A percentile compares a stretch with the other conserved stretches of the same genome.
Conservation (phyloP, 2,113 vertebrate species). For the Prinia subflava region DNA sequence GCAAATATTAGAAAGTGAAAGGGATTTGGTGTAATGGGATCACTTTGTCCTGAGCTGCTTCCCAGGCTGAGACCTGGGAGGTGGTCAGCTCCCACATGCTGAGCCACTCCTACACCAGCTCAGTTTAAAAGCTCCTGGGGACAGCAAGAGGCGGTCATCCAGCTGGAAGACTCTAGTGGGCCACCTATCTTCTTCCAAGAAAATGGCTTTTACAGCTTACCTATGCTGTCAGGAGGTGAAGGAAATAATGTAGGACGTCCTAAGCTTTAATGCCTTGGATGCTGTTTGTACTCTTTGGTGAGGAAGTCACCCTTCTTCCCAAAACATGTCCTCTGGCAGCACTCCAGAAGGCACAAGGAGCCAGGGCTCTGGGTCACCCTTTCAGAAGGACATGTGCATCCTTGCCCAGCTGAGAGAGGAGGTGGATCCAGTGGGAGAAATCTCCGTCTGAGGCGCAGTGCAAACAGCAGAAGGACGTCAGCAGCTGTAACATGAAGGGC, state of each 20-base stretch:
- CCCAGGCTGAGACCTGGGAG: not conserved
- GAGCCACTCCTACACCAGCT: not conserved
- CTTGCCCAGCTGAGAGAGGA: not conserved
- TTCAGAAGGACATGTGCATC: not conserved
- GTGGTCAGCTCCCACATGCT: not conserved
- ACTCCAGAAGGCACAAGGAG: fast-evolving
- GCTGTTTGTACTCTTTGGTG: not conserved
- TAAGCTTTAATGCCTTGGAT: not conserved
- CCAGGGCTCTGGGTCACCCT: not conserved
- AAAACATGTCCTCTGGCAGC: not conserved
- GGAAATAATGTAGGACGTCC: not conserved
- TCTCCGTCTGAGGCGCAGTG: fast-evolving
- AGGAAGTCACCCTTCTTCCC: not conserved
- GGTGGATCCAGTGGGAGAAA: not conserved
- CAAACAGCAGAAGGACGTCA: not conserved
- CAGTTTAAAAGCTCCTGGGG: not conserved
- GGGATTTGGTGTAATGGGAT: not conserved
- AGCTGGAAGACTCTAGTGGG: not conserved
- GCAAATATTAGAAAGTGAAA: not conserved
- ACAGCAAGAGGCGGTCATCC: not conserved
- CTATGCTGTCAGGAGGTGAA: not conserved
- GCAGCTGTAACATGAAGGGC: not conserved
- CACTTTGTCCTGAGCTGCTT: not conserved
- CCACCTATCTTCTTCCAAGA: not conserved
- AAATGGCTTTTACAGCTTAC: not conserved